Base-by-base conservation (phyloP, 2,888 invertebrate species). In the Drosophila anomelani region DNA sequence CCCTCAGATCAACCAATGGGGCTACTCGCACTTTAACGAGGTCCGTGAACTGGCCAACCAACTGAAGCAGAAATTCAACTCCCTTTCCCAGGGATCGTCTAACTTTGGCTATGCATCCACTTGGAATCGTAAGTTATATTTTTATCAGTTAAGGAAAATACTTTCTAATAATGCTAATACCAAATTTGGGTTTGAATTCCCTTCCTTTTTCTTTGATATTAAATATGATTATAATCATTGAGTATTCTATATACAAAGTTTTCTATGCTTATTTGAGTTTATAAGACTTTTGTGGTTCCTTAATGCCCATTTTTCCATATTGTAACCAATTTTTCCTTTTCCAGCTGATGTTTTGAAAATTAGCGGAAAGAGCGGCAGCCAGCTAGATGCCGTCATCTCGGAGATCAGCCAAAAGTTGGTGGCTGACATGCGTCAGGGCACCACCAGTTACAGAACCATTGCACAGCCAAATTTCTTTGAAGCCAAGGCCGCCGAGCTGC, bases 381-480 rank as follows among this genome's bases (percentile, higher is more conserved):
- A 92, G 51, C 58, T 92, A 74, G 87, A 91, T 59, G 79, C 77
- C 0, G 43, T 91, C 7, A 82, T 79, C 1, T 76, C 75, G 15
- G 78, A 84, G 44, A 64, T 85, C 4, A 86, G 89, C 10, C 88
- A 91, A 43, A 78, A 91, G 74, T 80, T 92, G 66, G 81, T 92
- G 3, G 68, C 79, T 2, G 92, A 92, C 63, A 88, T 92, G 89
- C 85, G 86, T 7, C 87, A 82, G 44, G 92, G 92, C 6, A 70
- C 79, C 8, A 44, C 90, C 0, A 81, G 58, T 38, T 91, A 92
- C 17, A 80, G 54, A 15, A 80, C 89, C 29, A 88, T 92, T 17
- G 78, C 82, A 0, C 88, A 92, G 62, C 91, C 92, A 0, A 89
- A 90, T 46, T 93, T 90, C 72, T 93, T 93, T 61, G 93, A 93